Conservation (phyloP, 1,140 invertebrate species). For the Psix sp. region DNA sequence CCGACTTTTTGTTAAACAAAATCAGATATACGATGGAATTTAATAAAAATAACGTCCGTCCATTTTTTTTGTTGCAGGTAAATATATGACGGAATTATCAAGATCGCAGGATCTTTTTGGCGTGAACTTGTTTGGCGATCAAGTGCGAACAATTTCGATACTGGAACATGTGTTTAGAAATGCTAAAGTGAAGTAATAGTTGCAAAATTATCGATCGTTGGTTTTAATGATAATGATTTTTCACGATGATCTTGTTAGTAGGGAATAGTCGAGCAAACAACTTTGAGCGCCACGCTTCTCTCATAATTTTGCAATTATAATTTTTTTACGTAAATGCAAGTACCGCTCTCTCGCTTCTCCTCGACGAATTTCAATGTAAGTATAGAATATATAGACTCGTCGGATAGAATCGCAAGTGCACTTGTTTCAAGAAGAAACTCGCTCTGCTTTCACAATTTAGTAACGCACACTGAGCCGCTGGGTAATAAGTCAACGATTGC, state of each 20-base stretch:
- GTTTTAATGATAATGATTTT: slow-evolving; percentile 18
- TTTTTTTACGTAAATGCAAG: slow-evolving; percentile 49
- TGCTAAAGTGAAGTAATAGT: slow-evolving; percentile 24
- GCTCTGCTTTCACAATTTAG: slow-evolving; percentile 61
- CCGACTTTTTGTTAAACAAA: slow-evolving; percentile 8
- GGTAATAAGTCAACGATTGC: slow-evolving; percentile 53
- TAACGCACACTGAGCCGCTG: slow-evolving; percentile 43
- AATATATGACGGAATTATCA: slow-evolving; percentile 22
- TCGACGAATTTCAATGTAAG: slow-evolving; percentile 40
- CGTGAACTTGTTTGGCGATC: neutral
- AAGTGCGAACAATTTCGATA: neutral
- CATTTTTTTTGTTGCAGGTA: slow-evolving; percentile 50
- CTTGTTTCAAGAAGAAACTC: slow-evolving; percentile 63
- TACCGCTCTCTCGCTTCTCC: slow-evolving; percentile 17
- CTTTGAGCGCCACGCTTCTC: no score
- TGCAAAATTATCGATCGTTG: slow-evolving; percentile 23
- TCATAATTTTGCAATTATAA: slow-evolving; percentile 52
- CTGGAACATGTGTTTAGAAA: slow-evolving; percentile 15
- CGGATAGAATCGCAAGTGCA: slow-evolving; percentile 48
- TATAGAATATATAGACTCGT: slow-evolving; percentile 20
- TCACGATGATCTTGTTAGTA: slow-evolving; percentile 29
- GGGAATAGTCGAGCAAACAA: slow-evolving; percentile 7
- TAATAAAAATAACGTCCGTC: slow-evolving; percentile 3
- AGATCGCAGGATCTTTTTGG: slow-evolving; percentile 13
- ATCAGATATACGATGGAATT: slow-evolving; percentile 34